Evolutionary conservation across 2,113 vertebrate genomes (phyloP).

Genomic region (Hippocampus abdominalis): DNA sequence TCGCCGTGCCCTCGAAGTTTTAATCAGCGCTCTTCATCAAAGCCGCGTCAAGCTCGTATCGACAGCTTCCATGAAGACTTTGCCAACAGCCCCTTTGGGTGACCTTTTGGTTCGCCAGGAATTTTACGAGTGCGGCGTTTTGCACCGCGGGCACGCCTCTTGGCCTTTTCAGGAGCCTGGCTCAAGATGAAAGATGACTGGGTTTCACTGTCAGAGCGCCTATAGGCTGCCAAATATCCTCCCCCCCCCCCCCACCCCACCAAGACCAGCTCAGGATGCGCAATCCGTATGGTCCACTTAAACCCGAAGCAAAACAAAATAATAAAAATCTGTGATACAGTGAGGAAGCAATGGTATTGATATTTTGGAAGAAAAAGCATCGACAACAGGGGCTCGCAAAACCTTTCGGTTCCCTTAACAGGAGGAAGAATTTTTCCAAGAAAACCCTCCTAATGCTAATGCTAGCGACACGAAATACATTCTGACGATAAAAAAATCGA

Average conservation of each 20-base stretch:
- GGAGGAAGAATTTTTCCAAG: not conserved
- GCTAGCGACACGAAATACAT: too few relatives aligned
- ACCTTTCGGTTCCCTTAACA: too few relatives aligned
- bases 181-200: slow-evolving; percentile 52
- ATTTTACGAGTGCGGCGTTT: slow-evolving; percentile 26
- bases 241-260: slow-evolving; percentile 21
- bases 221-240: slow-evolving; percentile 24
- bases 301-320: not conserved
- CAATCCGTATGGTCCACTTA: slow-evolving; percentile 19
- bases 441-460: too few relatives aligned
- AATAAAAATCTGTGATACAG: too few relatives aligned
- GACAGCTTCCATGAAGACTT: slow-evolving; percentile 27
- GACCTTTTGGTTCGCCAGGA: slow-evolving; percentile 47
- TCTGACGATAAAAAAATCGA: too few relatives aligned
- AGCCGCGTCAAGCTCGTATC: slow-evolving; percentile 29
- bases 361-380: too few relatives aligned
- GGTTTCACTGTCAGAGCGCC: slow-evolving; percentile 43
- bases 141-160: slow-evolving; percentile 28
- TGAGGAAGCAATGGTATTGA: too few relatives aligned
- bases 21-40: slow-evolving; percentile 5
- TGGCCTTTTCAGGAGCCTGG: slow-evolving; percentile 32
- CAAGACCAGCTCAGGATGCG: slow-evolving; percentile 21
- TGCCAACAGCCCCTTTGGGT: slow-evolving; percentile 25
- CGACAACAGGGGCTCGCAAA: too few relatives aligned
- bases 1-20: not conserved